Conservation (phyloP, 2,113 vertebrate genomes). For the Daboia siamensis region DNA sequence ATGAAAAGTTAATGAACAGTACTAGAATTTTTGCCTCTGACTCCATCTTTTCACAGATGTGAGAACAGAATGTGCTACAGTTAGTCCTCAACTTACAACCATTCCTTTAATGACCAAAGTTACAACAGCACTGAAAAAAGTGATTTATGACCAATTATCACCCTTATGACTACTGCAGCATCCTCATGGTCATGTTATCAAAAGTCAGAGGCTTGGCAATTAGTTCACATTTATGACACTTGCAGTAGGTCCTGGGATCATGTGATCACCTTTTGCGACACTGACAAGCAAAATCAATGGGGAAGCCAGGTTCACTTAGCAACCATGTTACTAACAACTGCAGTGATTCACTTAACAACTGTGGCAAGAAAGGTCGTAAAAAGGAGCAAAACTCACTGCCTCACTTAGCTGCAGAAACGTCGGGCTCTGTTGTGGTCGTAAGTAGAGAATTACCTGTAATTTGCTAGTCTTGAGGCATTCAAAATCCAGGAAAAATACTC, state of each 20-base stretch:
- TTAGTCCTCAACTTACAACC: not conserved
- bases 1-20: slow-evolving; percentile 9
- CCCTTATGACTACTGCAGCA: not conserved
- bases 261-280: not conserved
- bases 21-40: not conserved
- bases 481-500: not conserved
- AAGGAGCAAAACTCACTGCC: not conserved
- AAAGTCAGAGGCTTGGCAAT: not conserved
- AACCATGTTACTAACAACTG: not conserved
- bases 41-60: not conserved
- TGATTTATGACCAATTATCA: not conserved
- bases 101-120: not conserved
- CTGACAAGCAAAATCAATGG: not conserved
- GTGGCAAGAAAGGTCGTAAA: not conserved
- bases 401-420: not conserved
- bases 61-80: not conserved
- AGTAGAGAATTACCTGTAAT: not conserved
- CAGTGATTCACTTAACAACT: not conserved
- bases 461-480: not conserved
- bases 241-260: not conserved
- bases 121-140: not conserved
- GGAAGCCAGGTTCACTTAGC: not conserved
- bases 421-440: not conserved
- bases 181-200: not conserved
- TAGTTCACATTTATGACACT: not conserved